Conservation (phyloP, 2,888 invertebrate genomes). For the Drosophila ustulata region DNA sequence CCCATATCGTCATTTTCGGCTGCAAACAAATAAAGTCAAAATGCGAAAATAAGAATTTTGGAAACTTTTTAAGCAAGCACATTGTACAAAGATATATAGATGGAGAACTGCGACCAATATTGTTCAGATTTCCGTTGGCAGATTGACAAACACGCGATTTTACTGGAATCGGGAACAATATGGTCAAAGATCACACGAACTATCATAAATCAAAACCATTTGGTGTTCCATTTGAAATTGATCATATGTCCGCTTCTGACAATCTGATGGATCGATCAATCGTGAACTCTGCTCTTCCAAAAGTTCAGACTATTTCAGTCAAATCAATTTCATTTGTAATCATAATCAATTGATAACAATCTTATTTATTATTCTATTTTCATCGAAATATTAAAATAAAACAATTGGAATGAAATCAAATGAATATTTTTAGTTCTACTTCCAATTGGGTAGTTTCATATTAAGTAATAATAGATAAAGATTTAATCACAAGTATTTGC, state of each 20-base stretch:
- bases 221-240: background rate
- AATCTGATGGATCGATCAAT: background rate
- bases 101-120: constrained; percentile 8
- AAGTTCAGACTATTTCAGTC: too few relatives aligned
- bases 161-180: constrained; percentile 11
- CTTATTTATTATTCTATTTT: too few relatives aligned
- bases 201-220: background rate
- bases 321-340: too few relatives aligned
- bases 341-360: too few relatives aligned
- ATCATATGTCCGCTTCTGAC: background rate
- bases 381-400: too few relatives aligned
- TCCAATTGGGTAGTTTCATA: too few relatives aligned
- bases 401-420: too few relatives aligned
- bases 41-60: background rate
- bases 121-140: constrained; percentile 22
- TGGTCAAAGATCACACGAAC: constrained; percentile 18
- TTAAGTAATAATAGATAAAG: too few relatives aligned
- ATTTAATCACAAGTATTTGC: too few relatives aligned
- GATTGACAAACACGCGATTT: constrained; percentile 11
- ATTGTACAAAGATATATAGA: background rate
- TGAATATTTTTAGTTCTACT: too few relatives aligned
- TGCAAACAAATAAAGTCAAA: constrained; percentile 32
- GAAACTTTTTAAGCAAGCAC: constrained; percentile 19
- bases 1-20: constrained; percentile 88
- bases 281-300: background rate